Evolutionary conservation across 1,140 invertebrate genomes (phyloP), one percentile per base, ranked within the genome.

Genomic region (Drosophila setifemur): DNA sequence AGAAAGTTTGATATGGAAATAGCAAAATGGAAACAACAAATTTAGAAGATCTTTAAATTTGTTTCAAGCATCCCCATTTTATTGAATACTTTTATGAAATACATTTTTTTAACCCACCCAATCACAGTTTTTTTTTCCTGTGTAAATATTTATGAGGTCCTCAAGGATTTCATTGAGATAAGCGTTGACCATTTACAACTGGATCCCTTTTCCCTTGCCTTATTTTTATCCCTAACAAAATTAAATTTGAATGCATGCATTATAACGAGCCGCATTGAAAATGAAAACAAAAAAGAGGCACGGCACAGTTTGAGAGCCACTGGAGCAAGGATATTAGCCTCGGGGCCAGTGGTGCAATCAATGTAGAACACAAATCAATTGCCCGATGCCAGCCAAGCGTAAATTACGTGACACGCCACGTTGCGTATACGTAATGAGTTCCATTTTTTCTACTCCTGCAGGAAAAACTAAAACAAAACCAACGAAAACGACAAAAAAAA

Each of bases 71-170:
- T n/a, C n/a, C n/a, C n/a, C n/a, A n/a, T n/a, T n/a, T n/a, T n/a
- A n/a, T n/a, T n/a, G n/a, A n/a, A n/a, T n/a, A n/a, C n/a, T n/a
- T n/a, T n/a, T n/a, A n/a, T n/a, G n/a, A n/a, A n/a, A n/a, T n/a
- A n/a, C n/a, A n/a, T n/a, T n/a, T n/a, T n/a, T n/a, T n/a, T n/a
- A n/a, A n/a, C n/a, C n/a, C n/a, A n/a, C n/a, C n/a, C n/a, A n/a
- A n/a, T n/a, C n/a, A n/a, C n/a, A n/a, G n/a, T n/a, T n/a, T 26
- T 43, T 53, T 42, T 9, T n/a, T 4, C 4, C 4, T 0, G 26
- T 61, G 57, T 67, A 85, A 73, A 86, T 86, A 85, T 85, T 79
- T 86, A 86, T 85, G 71, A 86, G 79, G 71, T 85, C 75, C 79
- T 79, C 52, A 52, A 79, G 81, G 79, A 86, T 73, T 85, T 45